phyloP scores from a whole-genome alignment of 1,140 invertebrate species.

The Pomacea maculata region DNA sequence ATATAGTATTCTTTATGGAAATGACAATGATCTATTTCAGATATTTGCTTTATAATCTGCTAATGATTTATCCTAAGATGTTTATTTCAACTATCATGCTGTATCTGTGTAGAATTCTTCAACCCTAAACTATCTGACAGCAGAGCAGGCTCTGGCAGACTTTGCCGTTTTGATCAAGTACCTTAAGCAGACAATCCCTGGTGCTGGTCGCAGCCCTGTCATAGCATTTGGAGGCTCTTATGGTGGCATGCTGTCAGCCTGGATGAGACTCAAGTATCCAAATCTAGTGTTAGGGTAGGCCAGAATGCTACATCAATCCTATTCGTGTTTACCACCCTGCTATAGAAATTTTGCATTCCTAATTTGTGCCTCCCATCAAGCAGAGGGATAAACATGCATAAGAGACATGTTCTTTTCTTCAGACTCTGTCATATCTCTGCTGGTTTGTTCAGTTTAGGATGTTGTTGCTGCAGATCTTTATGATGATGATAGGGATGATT shows the following conservation, averaged over 20 bases:
- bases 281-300: constrained; percentile 73
- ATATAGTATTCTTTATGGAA: background rate
- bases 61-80: no score
- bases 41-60: background rate
- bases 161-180: constrained; percentile 84
- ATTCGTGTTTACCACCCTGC: no score
- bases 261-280: constrained; percentile 96
- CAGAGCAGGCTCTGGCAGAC: constrained; percentile 93
- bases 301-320: no score
- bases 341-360: no score
- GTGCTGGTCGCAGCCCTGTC: constrained; percentile 74
- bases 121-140: constrained; percentile 86
- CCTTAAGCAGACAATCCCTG: constrained; percentile 67
- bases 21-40: background rate
- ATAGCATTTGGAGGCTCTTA: constrained; percentile 95
- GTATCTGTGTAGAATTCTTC: constrained; percentile 68
- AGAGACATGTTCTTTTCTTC: no score
- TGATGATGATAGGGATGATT: background rate
- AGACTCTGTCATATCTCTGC: no score
- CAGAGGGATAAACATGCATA: no score
- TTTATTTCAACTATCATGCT: background rate
- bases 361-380: no score
- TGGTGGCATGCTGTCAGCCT: constrained; percentile 94
- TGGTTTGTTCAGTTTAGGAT: no score
- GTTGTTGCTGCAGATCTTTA: background rate